phyloP scores from a whole-genome alignment of 2,113 vertebrate species.

The Phocoena sinus region DNA sequence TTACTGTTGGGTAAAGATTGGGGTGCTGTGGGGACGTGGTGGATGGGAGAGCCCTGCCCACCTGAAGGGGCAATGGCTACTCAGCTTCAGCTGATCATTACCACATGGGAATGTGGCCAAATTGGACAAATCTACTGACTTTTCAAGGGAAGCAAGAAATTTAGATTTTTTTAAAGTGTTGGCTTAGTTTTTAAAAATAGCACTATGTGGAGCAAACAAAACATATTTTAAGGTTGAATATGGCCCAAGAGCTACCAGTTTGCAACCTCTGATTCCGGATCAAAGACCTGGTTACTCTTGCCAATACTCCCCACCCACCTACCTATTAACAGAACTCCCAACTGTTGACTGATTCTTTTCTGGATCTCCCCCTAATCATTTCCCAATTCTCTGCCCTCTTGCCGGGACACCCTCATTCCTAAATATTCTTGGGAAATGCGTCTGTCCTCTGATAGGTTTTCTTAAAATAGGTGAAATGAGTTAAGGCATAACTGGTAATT shows the following conservation, averaged over 20 bases:
- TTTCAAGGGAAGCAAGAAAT: background rate
- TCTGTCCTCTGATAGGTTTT: background rate
- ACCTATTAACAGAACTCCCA: background rate
- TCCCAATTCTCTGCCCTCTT: background rate
- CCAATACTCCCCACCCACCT: background rate
- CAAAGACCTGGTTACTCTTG: background rate
- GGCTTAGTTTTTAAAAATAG: background rate
- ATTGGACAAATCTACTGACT: background rate
- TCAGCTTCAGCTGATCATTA: background rate
- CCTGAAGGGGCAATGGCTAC: background rate
- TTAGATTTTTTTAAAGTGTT: background rate
- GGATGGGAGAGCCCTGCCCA: background rate
- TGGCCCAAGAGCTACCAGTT: background rate
- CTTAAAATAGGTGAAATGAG: conserved; percentile 37
- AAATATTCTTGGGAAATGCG: background rate
- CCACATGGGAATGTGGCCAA: background rate
- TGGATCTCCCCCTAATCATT: background rate
- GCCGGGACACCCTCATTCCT: background rate
- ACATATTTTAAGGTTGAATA: background rate
- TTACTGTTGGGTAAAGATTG: background rate
- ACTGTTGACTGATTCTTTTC: background rate
- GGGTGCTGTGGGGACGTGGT: rapidly evolving
- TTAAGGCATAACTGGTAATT: conserved; percentile 60
- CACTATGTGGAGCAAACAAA: background rate
- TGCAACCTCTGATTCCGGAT: background rate